These are phyloP conservation scores for Cirrhinus mrigala DNA, from an alignment of 2,797 vertebrate species.

Conservation along the genomic window DNA sequence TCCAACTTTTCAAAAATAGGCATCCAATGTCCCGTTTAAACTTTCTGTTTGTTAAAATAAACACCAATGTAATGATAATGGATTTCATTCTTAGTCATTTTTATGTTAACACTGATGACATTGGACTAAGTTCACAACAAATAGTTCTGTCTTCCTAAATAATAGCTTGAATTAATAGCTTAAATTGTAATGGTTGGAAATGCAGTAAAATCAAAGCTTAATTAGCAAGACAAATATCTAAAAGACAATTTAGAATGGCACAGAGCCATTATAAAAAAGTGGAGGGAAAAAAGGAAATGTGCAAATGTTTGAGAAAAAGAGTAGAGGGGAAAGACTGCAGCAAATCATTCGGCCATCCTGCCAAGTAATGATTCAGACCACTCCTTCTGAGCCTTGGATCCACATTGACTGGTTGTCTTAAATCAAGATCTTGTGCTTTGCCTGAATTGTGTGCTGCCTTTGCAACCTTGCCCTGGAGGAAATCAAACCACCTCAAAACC, in stretches of 20 bases:
- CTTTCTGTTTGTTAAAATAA: background rate
- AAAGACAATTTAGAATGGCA: conserved; percentile 6
- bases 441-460: conserved; percentile 46
- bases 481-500: conserved; percentile 27
- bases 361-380: conserved; percentile 79
- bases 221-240: conserved; percentile 11
- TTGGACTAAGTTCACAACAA: background rate
- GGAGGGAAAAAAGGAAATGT: conserved; percentile 45
- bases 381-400: conserved; percentile 75
- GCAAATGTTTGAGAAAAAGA: background rate
- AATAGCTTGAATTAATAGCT: background rate
- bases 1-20: no score
- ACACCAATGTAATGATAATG: background rate
- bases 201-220: background rate
- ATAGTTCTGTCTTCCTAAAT: background rate
- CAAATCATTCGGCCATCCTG: conserved; percentile 71
- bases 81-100: background rate
- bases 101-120: background rate
- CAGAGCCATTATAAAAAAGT: conserved; percentile 48
- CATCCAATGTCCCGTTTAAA: no score
- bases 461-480: conserved; percentile 39
- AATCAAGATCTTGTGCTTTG: conserved; percentile 72
- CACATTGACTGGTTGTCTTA: conserved; percentile 80
- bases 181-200: background rate
- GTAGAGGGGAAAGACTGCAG: conserved; percentile 62